Percentiles rank a stretch among this genome's conserved stretches.
phyloP scores from a whole-genome alignment of 1,140 invertebrate genomes.

The Psix sp. region DNA sequence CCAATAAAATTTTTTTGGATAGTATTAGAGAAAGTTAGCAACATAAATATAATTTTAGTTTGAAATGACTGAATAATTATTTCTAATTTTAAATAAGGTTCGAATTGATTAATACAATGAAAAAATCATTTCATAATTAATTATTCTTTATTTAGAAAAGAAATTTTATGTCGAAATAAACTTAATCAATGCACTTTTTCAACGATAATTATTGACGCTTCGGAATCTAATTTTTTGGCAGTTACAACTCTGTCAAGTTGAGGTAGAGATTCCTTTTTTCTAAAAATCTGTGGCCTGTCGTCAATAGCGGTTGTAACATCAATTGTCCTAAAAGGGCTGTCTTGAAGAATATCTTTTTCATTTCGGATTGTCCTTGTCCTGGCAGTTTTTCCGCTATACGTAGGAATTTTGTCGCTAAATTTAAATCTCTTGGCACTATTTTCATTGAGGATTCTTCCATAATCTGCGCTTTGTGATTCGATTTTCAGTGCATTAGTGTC shows the following conservation, averaged over 20 bases:
- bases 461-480: conserved; percentile 26
- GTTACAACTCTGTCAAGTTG: conserved; percentile 59
- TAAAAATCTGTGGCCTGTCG: conserved; percentile 62
- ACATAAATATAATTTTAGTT: too few relatives aligned
- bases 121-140: too few relatives aligned
- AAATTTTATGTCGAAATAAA: too few relatives aligned
- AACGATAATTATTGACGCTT: conserved; percentile 56
- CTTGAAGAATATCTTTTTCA: conserved; percentile 34
- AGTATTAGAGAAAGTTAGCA: too few relatives aligned
- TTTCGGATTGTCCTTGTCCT: conserved; percentile 27
- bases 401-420: conserved; percentile 29
- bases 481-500: conserved; percentile 31
- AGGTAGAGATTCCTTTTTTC: conserved; percentile 64
- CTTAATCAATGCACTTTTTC: conserved; percentile 55
- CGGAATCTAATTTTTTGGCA: conserved; percentile 55
- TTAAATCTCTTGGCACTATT: conserved; percentile 24
- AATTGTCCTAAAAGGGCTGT: conserved; percentile 67
- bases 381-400: conserved; percentile 14
- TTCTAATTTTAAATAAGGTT: too few relatives aligned
- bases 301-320: conserved; percentile 60
- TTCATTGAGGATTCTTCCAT: conserved; percentile 23
- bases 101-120: too few relatives aligned
- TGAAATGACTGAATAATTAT: too few relatives aligned
- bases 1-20: too few relatives aligned
- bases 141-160: too few relatives aligned